A percentile compares a stretch with the other conserved stretches of the same genome.
Evolutionary conservation across 2,888 invertebrate genomes (phyloP).

Genomic region (Apamea crenata): DNA sequence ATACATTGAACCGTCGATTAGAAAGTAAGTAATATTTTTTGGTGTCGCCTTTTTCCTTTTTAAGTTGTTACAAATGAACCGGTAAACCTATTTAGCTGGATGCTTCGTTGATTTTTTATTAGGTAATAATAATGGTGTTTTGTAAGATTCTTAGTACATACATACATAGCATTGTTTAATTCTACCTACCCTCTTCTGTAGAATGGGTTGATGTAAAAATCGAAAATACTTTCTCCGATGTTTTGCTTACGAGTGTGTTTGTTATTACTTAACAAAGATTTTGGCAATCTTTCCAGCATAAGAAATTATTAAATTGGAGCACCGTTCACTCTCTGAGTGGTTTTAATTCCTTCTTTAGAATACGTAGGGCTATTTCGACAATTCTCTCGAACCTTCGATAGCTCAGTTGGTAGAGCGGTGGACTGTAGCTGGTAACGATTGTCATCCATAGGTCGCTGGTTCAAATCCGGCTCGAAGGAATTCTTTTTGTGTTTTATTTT

Average conservation of each 20-base stretch:
- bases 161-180: background rate
- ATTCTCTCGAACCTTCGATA: constrained; percentile 83
- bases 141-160: background rate
- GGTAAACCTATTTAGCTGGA: background rate
- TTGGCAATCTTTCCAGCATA: background rate
- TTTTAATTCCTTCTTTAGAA: background rate
- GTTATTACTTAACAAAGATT: background rate
- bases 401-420: constrained; percentile 91
- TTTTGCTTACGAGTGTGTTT: constrained; percentile 3
- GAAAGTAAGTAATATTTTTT: constrained; percentile 62
- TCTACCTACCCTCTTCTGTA: background rate
- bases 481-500: constrained; percentile 52
- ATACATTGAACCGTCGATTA: constrained; percentile 61
- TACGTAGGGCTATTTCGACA: background rate
- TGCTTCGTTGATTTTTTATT: too few relatives aligned
- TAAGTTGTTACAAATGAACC: background rate
- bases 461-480: constrained; percentile 92
- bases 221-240: background rate
- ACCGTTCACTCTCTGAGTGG: background rate
- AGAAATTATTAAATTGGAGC: background rate
- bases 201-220: background rate
- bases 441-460: constrained; percentile 91
- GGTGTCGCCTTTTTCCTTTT: background rate
- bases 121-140: background rate
- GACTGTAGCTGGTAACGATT: constrained; percentile 83